Conservation (phyloP, 2,113 vertebrate species). For the Muntiacus muntjak region DNA sequence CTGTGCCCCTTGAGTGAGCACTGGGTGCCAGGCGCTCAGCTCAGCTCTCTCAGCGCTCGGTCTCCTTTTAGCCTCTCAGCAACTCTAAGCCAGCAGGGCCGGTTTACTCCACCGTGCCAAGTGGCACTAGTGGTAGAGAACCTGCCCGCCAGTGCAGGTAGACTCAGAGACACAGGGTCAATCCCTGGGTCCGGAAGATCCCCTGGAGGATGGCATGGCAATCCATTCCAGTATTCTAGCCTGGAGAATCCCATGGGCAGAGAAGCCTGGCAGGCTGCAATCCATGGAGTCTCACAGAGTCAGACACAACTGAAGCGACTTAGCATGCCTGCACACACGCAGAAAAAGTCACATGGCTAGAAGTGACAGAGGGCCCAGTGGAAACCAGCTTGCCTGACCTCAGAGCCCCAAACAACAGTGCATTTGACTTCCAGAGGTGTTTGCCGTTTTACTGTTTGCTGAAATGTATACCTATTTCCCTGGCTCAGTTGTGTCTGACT, state of each 20-base stretch:
- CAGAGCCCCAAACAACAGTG: neutral
- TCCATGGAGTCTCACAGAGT: accelerated
- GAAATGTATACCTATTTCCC: neutral
- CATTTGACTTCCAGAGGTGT: neutral
- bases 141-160: accelerated
- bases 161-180: neutral
- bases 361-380: neutral
- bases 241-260: neutral
- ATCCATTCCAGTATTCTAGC: neutral
- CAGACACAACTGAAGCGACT: neutral
- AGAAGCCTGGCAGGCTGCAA: neutral
- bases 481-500: neutral
- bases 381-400: neutral
- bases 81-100: accelerated
- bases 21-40: neutral
- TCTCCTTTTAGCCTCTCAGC: neutral
- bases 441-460: neutral
- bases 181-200: neutral
- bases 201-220: neutral
- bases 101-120: neutral
- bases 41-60: neutral
- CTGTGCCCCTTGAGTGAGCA: neutral
- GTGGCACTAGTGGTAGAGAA: neutral
- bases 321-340: neutral
- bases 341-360: neutral